Conservation (phyloP, 2,113 vertebrate species). For the Saccopteryx leptura region DNA sequence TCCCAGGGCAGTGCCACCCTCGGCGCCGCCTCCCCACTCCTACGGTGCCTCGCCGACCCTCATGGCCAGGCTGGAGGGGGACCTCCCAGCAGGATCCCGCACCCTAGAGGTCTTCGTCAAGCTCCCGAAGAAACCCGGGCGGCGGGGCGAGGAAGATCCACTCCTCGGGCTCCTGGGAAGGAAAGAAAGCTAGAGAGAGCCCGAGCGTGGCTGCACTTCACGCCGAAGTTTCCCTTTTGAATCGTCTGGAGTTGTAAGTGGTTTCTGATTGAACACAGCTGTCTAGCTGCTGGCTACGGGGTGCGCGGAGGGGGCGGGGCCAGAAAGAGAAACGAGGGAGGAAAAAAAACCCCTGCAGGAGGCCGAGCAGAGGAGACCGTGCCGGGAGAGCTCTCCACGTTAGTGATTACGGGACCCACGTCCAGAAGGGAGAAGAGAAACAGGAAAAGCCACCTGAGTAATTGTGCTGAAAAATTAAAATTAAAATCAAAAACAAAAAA, state of each 20-base stretch:
- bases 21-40: conserved; percentile 73
- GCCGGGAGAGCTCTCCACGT: conserved; percentile 80
- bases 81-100: conserved; percentile 32
- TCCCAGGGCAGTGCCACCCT: conserved; percentile 75
- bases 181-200: conserved; percentile 23
- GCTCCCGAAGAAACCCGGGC: conserved; percentile 44
- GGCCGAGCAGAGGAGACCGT: conserved; percentile 27
- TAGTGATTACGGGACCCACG: conserved; percentile 73
- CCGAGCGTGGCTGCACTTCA: conserved; percentile 75
- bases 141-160: not conserved
- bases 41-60: conserved; percentile 76
- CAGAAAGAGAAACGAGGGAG: conserved; percentile 70
- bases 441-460: conserved; percentile 79
- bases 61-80: conserved; percentile 73
- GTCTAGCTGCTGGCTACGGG: conserved; percentile 88
- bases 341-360: conserved; percentile 42
- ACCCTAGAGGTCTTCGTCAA: conserved; percentile 60
- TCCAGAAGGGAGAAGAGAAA: conserved; percentile 75
- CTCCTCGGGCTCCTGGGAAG: not conserved
- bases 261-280: conserved; percentile 91
- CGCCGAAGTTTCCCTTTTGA: conserved; percentile 87
- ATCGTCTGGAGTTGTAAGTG: conserved; percentile 88
- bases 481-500: not conserved
- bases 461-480: conserved; percentile 70
- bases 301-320: conserved; percentile 87